phyloP scores from a whole-genome alignment of 2,888 invertebrate species.

The Nomada goodeniana region DNA sequence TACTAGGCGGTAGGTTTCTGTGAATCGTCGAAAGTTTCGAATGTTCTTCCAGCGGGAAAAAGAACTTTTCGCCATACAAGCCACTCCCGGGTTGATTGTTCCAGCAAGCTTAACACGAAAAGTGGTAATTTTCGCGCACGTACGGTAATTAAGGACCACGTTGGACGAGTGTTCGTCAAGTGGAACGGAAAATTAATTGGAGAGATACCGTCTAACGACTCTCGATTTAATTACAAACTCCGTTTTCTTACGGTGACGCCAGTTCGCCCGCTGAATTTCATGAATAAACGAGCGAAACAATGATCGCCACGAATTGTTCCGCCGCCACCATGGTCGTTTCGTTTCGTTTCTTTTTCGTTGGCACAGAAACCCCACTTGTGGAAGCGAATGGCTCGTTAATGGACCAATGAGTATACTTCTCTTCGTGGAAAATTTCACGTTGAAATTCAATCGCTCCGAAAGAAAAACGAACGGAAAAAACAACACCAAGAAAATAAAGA shows the following conservation, averaged over 20 bases:
- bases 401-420: neutral
- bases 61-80: neutral
- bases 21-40: too few relatives aligned
- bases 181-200: slow-evolving; percentile 50
- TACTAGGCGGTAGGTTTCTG: too few relatives aligned
- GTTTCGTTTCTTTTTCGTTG: neutral
- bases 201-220: slow-evolving; percentile 34
- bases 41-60: neutral
- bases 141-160: slow-evolving; percentile 39
- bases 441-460: neutral
- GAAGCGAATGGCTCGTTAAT: slow-evolving; percentile 14
- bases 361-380: neutral
- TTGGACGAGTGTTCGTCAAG: slow-evolving; percentile 39
- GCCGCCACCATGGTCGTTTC: neutral
- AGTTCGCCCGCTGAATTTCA: slow-evolving; percentile 22
- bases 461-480: too few relatives aligned
- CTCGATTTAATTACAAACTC: slow-evolving; percentile 43
- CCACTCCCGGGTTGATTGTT: neutral
- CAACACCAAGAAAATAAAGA: neutral
- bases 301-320: slow-evolving; percentile 26
- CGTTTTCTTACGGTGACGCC: slow-evolving; percentile 22
- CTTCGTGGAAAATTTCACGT: neutral
- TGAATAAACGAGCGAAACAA: slow-evolving; percentile 45
- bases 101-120: slow-evolving; percentile 9
- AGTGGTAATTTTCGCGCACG: slow-evolving; percentile 41